Base-by-base conservation (phyloP, 2,797 vertebrate genomes). In the Hemitrygon akajei region DNA sequence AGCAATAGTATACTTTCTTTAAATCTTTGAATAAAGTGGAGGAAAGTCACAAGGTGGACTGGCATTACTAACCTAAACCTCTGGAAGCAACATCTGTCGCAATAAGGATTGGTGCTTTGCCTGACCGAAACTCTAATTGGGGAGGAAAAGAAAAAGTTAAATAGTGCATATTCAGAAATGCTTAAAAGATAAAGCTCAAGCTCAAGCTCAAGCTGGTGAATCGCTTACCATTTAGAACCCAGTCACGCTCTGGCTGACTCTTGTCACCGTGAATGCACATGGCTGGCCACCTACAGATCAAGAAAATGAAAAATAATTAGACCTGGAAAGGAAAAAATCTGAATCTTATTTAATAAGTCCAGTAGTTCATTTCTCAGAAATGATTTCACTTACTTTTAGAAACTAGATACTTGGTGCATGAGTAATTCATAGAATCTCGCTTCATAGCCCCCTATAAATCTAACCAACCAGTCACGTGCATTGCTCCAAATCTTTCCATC, bases 201-300 rank as follows among this genome's bases (percentile, higher is more conserved):
- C 9, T 47, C 7, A 16, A 25, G 0, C 0, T 0, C 0, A 58
- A 18, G 1, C 9, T 56, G 14, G 37, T 25, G 47, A 60, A 94
- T 60, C 0, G 94, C 96, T 96, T 95, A 99, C 98, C 98, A 96
- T 99, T 99, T 96, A 99, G 97, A 96, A 99, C 98, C 98, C 98
- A 99, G 96, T 99, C 98, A 95, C 98, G 97, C 94, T 99, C 98
- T 96, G 99, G 98, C 95, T 99, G 98, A 95, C 98, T 99, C 97
- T 99, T 99, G 95, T 99, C 98, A 96, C 98, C 98, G 95, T 99
- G 98, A 95, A 99, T 99, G 95, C 98, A 98, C 98, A 99, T 99
- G 94, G 98, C 98, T 95, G 98, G 98, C 98, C 98, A 99, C 94
- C 98, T 99, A 95, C 80, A 95, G 94, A 47, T 47, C 94, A 79